phyloP scores from a whole-genome alignment of 2,888 invertebrate species.

The Phytoseiulus persimilis region DNA sequence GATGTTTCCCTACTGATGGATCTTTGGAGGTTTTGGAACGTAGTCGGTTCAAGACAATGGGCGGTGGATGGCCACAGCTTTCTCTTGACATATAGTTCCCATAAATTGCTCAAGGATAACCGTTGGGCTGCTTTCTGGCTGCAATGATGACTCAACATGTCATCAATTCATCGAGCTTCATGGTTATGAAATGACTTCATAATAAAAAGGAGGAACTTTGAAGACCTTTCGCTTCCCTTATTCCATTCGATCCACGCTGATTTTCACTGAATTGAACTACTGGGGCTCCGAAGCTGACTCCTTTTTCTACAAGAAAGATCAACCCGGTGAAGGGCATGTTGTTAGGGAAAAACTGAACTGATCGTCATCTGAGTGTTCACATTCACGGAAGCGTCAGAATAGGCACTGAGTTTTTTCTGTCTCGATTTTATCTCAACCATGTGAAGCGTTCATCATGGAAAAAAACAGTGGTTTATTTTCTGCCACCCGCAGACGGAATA shows the following conservation, averaged over 20 bases:
- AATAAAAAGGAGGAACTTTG: neutral
- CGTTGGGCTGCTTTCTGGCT: neutral
- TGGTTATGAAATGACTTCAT: neutral
- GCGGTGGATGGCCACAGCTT: neutral
- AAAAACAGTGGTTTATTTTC: neutral
- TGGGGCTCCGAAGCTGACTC: too few species aligned
- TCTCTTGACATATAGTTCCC: neutral
- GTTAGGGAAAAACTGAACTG: neutral
- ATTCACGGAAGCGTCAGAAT: neutral
- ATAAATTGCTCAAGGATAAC: neutral
- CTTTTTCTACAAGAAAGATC: neutral
- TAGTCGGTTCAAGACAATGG: neutral
- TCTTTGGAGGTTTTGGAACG: too few species aligned
- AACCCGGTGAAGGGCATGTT: neutral
- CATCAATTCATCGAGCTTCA: neutral
- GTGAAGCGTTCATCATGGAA: neutral
- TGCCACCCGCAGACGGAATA: neutral
- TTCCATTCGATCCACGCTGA: neutral
- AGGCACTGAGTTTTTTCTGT: neutral
- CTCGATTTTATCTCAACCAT: neutral
- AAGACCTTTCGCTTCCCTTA: neutral
- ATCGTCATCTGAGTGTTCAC: neutral
- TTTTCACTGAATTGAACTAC: neutral
- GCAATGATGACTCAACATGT: neutral
- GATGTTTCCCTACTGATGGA: too few species aligned